A percentile compares a stretch with the other conserved stretches of the same genome.
Conservation (phyloP, 2,113 vertebrate genomes). For the Montifringilla adamsi region DNA sequence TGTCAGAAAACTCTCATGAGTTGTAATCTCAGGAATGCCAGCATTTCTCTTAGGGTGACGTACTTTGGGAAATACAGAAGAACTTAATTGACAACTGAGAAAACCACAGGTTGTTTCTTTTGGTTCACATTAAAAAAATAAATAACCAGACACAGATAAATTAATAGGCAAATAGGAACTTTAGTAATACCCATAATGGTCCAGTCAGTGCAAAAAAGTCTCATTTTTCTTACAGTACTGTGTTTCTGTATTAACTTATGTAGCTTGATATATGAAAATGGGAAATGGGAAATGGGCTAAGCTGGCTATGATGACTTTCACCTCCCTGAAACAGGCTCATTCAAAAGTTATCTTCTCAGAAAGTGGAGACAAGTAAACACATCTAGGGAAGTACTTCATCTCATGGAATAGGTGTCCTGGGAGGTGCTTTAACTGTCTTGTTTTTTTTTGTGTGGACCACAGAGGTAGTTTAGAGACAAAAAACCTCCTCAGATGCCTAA, state of each 20-base stretch:
- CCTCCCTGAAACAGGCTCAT: neutral
- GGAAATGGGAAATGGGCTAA: neutral
- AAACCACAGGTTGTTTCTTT: neutral
- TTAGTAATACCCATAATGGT: neutral
- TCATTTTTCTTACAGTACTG: neutral
- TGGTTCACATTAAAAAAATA: neutral
- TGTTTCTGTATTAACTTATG: neutral
- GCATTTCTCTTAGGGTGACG: neutral
- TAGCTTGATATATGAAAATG: neutral
- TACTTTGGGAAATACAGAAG: neutral
- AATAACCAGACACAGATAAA: neutral
- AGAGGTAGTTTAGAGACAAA: neutral
- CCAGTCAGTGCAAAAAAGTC: neutral
- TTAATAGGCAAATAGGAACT: neutral
- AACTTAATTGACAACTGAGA: neutral
- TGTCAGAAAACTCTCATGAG: neutral
- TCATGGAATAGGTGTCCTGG: neutral
- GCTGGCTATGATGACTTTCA: neutral
- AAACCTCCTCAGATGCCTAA: neutral
- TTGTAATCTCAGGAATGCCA: neutral
- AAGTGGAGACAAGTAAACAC: neutral
- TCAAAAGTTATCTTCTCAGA: neutral
- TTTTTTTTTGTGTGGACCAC: neutral
- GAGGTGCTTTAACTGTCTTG: neutral
- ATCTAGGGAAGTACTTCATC: neutral